Base-by-base conservation (phyloP, 2,797 vertebrate genomes). In the Tapera naevia region DNA sequence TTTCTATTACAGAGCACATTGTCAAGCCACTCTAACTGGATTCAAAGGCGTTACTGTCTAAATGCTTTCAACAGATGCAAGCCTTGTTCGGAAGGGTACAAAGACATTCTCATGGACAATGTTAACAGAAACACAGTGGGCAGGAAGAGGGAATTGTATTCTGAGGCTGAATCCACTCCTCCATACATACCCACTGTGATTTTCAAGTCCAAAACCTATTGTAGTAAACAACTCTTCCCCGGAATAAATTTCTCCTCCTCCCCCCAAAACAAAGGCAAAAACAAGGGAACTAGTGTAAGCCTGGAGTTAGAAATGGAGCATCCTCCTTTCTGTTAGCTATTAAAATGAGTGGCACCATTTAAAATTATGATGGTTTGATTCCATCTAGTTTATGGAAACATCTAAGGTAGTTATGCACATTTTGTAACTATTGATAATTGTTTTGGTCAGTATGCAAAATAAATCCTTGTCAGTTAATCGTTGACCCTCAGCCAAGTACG, bases 31-130 rank as follows among this genome's bases (percentile, higher is more conserved):
- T 95, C 51, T 39, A 35, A 66, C 11, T 41, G 30, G 13, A 56
- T 76, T 93, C 89, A 95, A 72, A 53, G 56, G 70, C 2, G 10
- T 46, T 76, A 67, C 33, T 96, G 85, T 92, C 23, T 69, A 37
- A 94, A 64, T 0, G 3, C 15, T 80, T 89, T 56, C 32, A 80
- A 62, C 48, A 72, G 91, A 88, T 32, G 30, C 46, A 88, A 83
- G 83, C n/a, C 25, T 75, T 91, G 54, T 72, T 94, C 80, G 73
- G 43, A 83, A 69, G 62, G 33, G 58, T 25, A 95, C 87, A 97
- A 91, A 95, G 79, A 35, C 17, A 56, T 91, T 88, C 57, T 94
- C 61, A 91, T 6, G 8, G 45, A n/a, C 33, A 74, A 2, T 11
- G 35, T 43, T 57, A 78, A 61, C 32, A 88, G 62, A 89, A 92